These are phyloP conservation scores for Pectinophora gossypiella DNA, from an alignment of 1,140 invertebrate genomes.

Conservation along the genomic window DNA sequence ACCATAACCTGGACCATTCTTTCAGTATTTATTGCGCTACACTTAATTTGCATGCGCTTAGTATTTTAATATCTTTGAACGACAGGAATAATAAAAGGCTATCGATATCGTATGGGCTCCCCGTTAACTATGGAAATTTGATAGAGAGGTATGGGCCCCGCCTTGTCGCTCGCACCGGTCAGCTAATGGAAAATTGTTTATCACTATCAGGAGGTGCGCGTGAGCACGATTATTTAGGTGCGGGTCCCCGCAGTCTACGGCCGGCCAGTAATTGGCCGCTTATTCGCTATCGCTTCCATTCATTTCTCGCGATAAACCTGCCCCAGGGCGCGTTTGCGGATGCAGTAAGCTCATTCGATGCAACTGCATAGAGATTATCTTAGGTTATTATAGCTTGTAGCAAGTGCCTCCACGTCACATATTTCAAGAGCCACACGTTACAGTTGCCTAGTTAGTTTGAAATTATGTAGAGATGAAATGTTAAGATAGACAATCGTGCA, in stretches of 20 bases:
- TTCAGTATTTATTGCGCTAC: constrained; percentile 48
- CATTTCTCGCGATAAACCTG: constrained; percentile 59
- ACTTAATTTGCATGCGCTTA: constrained; percentile 56
- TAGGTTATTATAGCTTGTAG: neutral
- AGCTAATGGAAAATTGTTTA: constrained; percentile 64
- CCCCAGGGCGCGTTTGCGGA: constrained; percentile 30
- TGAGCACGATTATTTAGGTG: constrained; percentile 57
- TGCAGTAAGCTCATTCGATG: constrained; percentile 27
- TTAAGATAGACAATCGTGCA: neutral
- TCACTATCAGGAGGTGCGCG: constrained; percentile 51
- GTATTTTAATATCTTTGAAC: constrained; percentile 61
- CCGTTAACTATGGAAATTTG: constrained; percentile 55
- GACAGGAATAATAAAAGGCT: constrained; percentile 60
- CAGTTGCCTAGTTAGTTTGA: neutral
- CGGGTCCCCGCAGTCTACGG: constrained; percentile 43
- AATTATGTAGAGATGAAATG: neutral
- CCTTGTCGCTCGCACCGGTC: constrained; percentile 20
- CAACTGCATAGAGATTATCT: constrained; percentile 9
- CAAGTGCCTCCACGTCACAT: neutral
- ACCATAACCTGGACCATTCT: constrained; percentile 32
- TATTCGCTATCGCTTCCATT: constrained; percentile 63
- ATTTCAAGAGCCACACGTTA: neutral
- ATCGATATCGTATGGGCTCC: constrained; percentile 40
- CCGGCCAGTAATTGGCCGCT: constrained; percentile 55
- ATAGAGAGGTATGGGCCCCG: constrained; percentile 20